These are phyloP conservation scores for Galleria mellonella DNA, from an alignment of 1,140 invertebrate genomes.

Conservation along the genomic window DNA sequence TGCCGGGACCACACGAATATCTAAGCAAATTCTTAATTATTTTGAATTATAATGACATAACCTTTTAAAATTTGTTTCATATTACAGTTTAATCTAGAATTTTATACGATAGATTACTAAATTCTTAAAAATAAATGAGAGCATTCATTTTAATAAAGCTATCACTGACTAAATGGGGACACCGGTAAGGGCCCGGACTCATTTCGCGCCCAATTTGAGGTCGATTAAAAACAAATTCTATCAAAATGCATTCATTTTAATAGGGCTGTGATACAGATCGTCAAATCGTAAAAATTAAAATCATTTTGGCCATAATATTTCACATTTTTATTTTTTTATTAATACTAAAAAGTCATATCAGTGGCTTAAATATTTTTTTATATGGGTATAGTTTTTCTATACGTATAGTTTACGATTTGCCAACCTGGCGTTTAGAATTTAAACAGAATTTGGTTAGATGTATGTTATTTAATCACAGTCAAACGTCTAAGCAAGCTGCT, in stretches of 20 bases:
- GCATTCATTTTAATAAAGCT: slow-evolving; percentile 44
- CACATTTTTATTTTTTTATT: no score
- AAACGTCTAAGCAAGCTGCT: no score
- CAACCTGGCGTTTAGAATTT: no score
- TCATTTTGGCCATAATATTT: no score
- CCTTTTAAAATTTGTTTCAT: background rate
- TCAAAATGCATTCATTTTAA: slow-evolving; percentile 54
- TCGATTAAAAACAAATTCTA: slow-evolving; percentile 70
- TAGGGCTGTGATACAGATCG: slow-evolving; percentile 31
- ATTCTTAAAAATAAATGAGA: slow-evolving; percentile 1
- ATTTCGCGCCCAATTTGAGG: slow-evolving; percentile 68
- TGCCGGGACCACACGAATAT: no score
- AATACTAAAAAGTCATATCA: no score
- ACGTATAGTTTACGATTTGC: no score
- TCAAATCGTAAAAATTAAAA: no score
- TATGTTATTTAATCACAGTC: no score
- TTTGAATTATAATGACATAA: background rate
- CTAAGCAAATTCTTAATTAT: slow-evolving; percentile 5
- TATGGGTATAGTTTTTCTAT: no score
- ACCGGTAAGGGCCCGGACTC: slow-evolving; percentile 45
- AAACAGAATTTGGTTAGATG: no score
- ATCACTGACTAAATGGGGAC: slow-evolving; percentile 25
- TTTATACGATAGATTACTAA: slow-evolving; percentile 16
- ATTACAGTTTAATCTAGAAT: background rate
- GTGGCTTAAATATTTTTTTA: no score